Conservation (phyloP, 1,140 invertebrate species). For the Zeugodacus cucurbitae region DNA sequence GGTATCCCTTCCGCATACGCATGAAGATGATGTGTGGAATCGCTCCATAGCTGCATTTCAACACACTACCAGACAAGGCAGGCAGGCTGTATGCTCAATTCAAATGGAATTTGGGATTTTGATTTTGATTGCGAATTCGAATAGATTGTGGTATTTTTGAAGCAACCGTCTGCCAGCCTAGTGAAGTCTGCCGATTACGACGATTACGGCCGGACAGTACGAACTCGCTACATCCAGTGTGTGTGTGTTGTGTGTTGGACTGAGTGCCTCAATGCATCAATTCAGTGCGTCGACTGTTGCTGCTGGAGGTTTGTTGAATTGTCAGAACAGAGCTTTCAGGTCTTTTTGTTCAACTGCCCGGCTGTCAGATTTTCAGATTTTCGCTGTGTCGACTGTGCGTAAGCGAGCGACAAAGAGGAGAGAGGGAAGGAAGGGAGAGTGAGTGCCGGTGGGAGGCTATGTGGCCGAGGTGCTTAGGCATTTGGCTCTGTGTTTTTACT, state of each 20-base stretch:
- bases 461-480: not conserved
- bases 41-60: not conserved
- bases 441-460: not conserved
- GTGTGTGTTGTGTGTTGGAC: not conserved
- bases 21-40: not conserved
- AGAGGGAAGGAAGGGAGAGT: not conserved
- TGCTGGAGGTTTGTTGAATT: not conserved
- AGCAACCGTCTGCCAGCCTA: conserved; percentile 49
- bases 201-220: not conserved
- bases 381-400: not conserved
- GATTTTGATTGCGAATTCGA: conserved; percentile 62
- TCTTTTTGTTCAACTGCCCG: not conserved
- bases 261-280: conserved; percentile 40
- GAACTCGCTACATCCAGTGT: not conserved
- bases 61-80: conserved; percentile 3
- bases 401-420: not conserved
- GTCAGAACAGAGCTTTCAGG: not conserved
- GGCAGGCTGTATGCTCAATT: conserved; percentile 45
- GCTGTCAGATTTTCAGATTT: not conserved
- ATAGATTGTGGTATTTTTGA: conserved; percentile 64
- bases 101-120: conserved; percentile 63
- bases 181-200: not conserved
- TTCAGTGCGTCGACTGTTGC: not conserved
- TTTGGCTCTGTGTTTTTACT: conserved; percentile 25
- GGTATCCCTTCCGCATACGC: not conserved